A percentile compares a stretch with the other conserved stretches of the same genome.
These are phyloP conservation scores for Andrena minutula DNA, from an alignment of 2,888 invertebrate genomes.

Conservation along the genomic window DNA sequence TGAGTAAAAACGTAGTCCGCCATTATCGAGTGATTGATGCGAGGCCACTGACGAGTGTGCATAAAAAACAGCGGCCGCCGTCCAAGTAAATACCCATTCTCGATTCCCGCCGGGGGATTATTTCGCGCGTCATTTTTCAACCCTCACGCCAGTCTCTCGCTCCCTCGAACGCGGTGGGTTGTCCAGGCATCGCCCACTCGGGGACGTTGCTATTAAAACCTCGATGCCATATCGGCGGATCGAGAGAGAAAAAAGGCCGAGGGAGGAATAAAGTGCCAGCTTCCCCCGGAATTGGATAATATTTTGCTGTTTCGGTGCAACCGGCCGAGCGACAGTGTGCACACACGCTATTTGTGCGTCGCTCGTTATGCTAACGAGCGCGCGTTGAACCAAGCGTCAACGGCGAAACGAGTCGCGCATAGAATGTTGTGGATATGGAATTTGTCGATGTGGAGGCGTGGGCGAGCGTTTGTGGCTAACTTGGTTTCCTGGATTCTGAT, in stretches of 20 bases:
- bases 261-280: constrained; percentile 5
- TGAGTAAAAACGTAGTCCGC: neutral
- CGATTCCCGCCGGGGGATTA: constrained; percentile 66
- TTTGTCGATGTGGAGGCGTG: neutral
- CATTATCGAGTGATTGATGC: constrained; percentile 10
- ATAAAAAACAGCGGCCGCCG: constrained; percentile 39
- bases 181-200: constrained; percentile 14
- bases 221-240: neutral
- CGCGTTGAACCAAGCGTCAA: constrained; percentile 14
- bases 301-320: constrained; percentile 30
- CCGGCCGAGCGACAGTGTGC: neutral
- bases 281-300: constrained; percentile 22
- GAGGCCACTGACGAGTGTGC: neutral
- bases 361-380: constrained; percentile 37
- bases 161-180: neutral
- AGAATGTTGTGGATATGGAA: constrained; percentile 2
- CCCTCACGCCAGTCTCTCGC: constrained; percentile 13
- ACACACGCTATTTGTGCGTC: neutral
- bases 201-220: constrained; percentile 13
- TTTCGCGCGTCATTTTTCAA: constrained; percentile 64
- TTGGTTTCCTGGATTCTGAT: neutral
- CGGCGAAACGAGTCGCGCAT: constrained; percentile 16
- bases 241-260: neutral
- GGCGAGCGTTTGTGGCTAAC: constrained; percentile 7
- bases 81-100: constrained; percentile 73